phyloP scores from a whole-genome alignment of 2,888 invertebrate genomes.

The Camptogramma bilineatum region DNA sequence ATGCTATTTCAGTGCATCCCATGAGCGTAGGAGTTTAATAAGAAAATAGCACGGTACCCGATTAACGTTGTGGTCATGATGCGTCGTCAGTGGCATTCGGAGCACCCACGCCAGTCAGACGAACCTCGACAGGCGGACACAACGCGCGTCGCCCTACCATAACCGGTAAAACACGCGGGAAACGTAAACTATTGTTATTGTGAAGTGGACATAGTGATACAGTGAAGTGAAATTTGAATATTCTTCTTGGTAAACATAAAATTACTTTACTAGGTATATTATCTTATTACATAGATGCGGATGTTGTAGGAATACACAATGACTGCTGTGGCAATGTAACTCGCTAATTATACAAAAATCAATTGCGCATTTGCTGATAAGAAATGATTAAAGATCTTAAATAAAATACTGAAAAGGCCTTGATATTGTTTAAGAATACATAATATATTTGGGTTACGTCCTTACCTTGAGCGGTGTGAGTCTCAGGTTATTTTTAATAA shows the following conservation, averaged over 20 bases:
- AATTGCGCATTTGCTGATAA: conserved; percentile 21
- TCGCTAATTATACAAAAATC: conserved; percentile 1
- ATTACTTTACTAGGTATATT: conserved; percentile 1
- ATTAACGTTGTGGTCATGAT: conserved; percentile 49
- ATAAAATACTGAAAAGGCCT: conserved; percentile 56
- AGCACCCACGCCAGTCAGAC: conserved; percentile 38
- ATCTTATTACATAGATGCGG: too few species aligned
- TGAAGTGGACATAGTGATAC: conserved; percentile 38
- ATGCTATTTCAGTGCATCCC: conserved; percentile 23
- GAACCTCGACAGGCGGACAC: conserved; percentile 51
- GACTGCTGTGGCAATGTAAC: neutral
- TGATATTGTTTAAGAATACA: conserved; percentile 71
- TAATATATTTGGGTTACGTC: conserved; percentile 75
- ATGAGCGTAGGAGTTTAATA: conserved; percentile 15
- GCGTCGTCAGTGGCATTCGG: conserved; percentile 48
- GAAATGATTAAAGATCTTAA: conserved; percentile 11
- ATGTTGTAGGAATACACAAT: neutral
- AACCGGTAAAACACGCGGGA: conserved; percentile 32
- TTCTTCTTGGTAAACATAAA: conserved; percentile 18
- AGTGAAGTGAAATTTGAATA: conserved; percentile 32
- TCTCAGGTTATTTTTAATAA: conserved; percentile 76
- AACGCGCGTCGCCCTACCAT: conserved; percentile 45
- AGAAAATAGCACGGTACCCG: conserved; percentile 33
- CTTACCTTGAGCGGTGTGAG: conserved; percentile 78
- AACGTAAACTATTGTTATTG: conserved; percentile 41